Evolutionary conservation across 2,797 vertebrate genomes (phyloP).

Genomic region (Esox masquinongy): DNA sequence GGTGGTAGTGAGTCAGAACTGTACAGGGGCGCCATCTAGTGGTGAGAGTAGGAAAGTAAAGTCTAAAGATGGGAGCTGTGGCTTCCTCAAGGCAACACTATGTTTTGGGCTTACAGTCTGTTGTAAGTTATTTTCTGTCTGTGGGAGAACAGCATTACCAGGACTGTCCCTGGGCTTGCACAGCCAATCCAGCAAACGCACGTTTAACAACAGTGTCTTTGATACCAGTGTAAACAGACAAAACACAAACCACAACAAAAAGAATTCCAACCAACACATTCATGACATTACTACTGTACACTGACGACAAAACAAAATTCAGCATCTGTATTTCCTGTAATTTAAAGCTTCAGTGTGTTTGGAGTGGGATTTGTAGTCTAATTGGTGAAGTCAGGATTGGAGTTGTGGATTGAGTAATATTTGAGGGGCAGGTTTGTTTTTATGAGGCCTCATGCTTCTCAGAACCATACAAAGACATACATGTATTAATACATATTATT

Average conservation of each 20-base stretch:
- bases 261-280: slow-evolving; percentile 43
- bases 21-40: slow-evolving; percentile 48
- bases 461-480: slow-evolving; percentile 32
- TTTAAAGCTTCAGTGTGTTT: slow-evolving; percentile 45
- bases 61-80: slow-evolving; percentile 40
- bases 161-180: slow-evolving; percentile 63
- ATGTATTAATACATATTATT: background rate
- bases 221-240: slow-evolving; percentile 47
- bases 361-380: slow-evolving; percentile 55
- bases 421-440: slow-evolving; percentile 43
- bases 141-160: slow-evolving; percentile 57
- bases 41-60: slow-evolving; percentile 35
- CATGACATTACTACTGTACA: slow-evolving; percentile 58
- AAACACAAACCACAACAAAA: slow-evolving; percentile 36
- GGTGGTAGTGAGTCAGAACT: background rate
- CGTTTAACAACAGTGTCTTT: slow-evolving; percentile 53
- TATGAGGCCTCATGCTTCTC: slow-evolving; percentile 51
- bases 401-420: slow-evolving; percentile 35
- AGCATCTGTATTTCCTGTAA: slow-evolving; percentile 49
- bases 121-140: slow-evolving; percentile 60
- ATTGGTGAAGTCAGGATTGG: slow-evolving; percentile 51
- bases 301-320: slow-evolving; percentile 61
- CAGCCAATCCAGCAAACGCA: slow-evolving; percentile 64
- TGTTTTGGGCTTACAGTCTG: slow-evolving; percentile 47
- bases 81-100: slow-evolving; percentile 53